A percentile compares a stretch with the other conserved stretches of the same genome.
These are phyloP conservation scores for Elanoides forficatus DNA, from an alignment of 2,113 vertebrate species.

Conservation along the genomic window DNA sequence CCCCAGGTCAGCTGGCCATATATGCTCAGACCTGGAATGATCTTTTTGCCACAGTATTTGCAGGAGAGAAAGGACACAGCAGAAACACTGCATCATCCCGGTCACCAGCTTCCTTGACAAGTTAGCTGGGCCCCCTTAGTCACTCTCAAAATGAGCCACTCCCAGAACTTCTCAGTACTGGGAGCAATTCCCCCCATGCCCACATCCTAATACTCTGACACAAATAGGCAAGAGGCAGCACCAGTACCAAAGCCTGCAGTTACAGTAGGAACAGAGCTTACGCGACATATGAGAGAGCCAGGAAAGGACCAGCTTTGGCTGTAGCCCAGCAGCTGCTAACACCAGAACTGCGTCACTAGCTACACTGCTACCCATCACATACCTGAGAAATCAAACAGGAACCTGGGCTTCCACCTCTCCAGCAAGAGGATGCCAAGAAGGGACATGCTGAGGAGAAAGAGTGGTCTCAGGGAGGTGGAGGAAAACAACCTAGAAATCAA, in stretches of 20 bases:
- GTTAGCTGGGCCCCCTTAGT: neutral
- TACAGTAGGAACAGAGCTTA: neutral
- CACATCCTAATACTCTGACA: neutral
- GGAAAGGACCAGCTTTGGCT: neutral
- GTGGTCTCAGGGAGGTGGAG: slow-evolving; percentile 86
- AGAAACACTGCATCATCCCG: neutral
- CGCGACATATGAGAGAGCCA: neutral
- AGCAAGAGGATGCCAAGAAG: slow-evolving; percentile 86
- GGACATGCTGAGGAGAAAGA: slow-evolving; percentile 88
- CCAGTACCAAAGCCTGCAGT: neutral
- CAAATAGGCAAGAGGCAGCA: neutral
- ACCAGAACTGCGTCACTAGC: neutral
- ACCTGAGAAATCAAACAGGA: slow-evolving; percentile 82
- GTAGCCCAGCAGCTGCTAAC: neutral
- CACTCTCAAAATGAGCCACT: neutral
- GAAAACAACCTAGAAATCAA: slow-evolving; percentile 86
- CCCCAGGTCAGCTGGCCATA: neutral
- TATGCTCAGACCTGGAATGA: neutral
- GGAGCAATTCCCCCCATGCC: neutral
- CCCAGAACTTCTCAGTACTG: neutral
- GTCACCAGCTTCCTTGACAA: neutral
- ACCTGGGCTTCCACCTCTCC: slow-evolving; percentile 89
- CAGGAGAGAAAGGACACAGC: neutral
- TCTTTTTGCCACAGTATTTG: neutral
- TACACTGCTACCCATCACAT: slow-evolving; percentile 5